Base-by-base conservation (phyloP, 2,113 vertebrate genomes). In the Psammodynastes pulverulentus region DNA sequence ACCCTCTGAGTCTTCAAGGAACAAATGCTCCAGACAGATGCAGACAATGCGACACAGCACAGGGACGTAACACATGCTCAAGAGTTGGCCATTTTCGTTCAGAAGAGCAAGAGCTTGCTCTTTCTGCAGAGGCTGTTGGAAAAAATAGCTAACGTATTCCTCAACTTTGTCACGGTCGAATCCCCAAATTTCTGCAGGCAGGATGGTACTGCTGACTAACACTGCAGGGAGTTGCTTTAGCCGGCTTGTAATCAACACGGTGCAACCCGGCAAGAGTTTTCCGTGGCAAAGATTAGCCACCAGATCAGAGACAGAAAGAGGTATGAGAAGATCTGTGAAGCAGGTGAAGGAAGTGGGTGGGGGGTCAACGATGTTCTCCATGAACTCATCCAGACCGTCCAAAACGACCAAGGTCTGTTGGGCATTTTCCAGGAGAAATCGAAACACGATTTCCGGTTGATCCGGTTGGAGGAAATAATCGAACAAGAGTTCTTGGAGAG, bases 331-430 rank as follows among this genome's bases (percentile, higher is more conserved):
- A 91, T 96, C 46, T 43, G 94, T 5, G 2, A 0, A 1, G 39
- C 2, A n/a, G 0, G 9, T 1, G n/a, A 51, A 46, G 4, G 54
- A 67, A 58, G 49, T 87, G 10, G 3, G 7, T 0, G 72, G 23
- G 86, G 58, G 1, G 0, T 88, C 85, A 88, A 98, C 86, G 46
- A 5, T 46, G 91, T 96, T 95, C 10, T 84, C 93, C 39, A 96
- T 88, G 94, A 98, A 98, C 95, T 99, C 98, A 72, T 99, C 99
- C 87, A 99, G 98, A 3, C 99, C 99, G 21, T 99, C 99, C 34
- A 99, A 98, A 92, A 99, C 98, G 89, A 99, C 96, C 88, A 98
- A 97, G 2, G 97, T 97, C 4, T 88, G 94, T 2, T 87, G 92
- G 6, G 98, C 97, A 2, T 98, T 98, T 53, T 98, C 93, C 54